phyloP scores from a whole-genome alignment of 2,113 vertebrate genomes.

The Salvelinus namaycush region DNA sequence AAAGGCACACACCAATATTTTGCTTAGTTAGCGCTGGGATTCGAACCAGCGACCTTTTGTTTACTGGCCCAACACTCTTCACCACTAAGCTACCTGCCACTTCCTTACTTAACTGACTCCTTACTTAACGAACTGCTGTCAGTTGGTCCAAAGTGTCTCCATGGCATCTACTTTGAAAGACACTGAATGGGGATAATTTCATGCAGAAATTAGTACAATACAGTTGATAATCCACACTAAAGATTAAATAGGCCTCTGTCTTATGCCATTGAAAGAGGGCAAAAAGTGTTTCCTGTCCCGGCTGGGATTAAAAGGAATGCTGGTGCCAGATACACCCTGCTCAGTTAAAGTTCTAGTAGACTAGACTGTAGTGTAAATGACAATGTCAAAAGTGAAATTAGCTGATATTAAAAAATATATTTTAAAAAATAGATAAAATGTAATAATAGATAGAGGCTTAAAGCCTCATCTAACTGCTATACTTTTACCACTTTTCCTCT shows the following conservation, averaged over 20 bases:
- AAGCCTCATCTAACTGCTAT: slow-evolving; percentile 1
- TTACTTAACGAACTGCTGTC: neutral
- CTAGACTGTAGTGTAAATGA: neutral
- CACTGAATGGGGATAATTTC: neutral
- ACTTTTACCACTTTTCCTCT: neutral
- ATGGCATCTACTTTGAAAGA: neutral
- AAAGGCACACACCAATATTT: neutral
- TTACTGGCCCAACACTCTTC: too few species aligned
- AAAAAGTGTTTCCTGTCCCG: neutral
- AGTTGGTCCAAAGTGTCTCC: neutral
- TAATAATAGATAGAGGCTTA: neutral
- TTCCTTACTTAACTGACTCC: neutral
- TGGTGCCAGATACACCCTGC: neutral
- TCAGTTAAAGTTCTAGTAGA: neutral
- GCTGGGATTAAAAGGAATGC: neutral
- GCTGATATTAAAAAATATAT: neutral
- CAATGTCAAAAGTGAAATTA: neutral
- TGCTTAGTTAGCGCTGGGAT: neutral
- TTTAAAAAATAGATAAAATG: too few species aligned
- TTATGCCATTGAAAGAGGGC: neutral
- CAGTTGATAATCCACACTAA: neutral
- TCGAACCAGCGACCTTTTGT: too few species aligned
- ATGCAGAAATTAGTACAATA: neutral
- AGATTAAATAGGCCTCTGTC: neutral
- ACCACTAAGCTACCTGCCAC: too few species aligned